Conservation (phyloP, 2,888 invertebrate genomes). For the Chloroclysta siterata region DNA sequence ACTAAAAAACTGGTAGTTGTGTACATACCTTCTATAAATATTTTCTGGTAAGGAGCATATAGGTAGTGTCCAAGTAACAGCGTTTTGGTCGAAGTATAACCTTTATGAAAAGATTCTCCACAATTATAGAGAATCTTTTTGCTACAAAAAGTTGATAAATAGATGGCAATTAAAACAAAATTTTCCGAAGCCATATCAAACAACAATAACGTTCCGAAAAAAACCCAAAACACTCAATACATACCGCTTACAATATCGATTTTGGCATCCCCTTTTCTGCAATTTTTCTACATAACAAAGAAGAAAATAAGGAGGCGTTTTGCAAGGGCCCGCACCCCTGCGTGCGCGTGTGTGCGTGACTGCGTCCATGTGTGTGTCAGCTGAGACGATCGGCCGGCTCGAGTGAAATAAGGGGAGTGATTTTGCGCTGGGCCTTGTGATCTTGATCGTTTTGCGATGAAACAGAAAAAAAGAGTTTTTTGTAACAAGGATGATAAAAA, state of each 20-base stretch:
- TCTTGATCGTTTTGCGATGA: conserved; percentile 55
- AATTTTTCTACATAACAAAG: conserved; percentile 85
- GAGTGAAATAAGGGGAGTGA: conserved; percentile 71
- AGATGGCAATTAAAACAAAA: too few species aligned
- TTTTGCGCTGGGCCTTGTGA: conserved; percentile 28
- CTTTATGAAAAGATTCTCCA: too few species aligned
- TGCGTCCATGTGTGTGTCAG: conserved; percentile 61
- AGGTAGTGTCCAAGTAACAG: too few species aligned
- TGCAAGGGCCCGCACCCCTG: conserved; percentile 76
- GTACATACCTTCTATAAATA: too few species aligned
- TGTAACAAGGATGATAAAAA: too few species aligned
- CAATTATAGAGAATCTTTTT: too few species aligned
- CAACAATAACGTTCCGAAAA: conserved; percentile 40
- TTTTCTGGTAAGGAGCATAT: too few species aligned
- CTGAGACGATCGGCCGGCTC: conserved; percentile 80
- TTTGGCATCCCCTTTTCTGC: conserved; percentile 80
- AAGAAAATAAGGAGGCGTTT: conserved; percentile 83
- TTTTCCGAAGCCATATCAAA: neutral
- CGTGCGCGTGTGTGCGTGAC: conserved; percentile 49
- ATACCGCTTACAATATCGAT: conserved; percentile 78
- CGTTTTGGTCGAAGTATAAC: too few species aligned
- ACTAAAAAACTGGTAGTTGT: too few species aligned
- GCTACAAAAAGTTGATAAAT: too few species aligned
- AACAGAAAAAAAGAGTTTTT: too few species aligned
- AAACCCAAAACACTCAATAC: conserved; percentile 54